Base-by-base conservation (phyloP, 1,140 invertebrate species). In the Tetragnatha versicolor region DNA sequence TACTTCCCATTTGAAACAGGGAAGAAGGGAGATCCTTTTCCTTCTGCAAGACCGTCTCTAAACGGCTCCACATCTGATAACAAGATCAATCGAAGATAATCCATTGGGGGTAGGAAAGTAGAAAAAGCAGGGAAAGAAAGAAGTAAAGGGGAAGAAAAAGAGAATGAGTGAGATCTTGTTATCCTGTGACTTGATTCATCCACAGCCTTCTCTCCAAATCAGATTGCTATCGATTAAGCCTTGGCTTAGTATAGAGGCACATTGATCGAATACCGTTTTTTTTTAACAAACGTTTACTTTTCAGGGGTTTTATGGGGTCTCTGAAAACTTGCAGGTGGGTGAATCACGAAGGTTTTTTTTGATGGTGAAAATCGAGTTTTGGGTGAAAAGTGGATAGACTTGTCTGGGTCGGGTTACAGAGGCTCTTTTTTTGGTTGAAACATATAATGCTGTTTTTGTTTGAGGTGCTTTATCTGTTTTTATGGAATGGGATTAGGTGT, bases 121-220 rank as follows among this genome's bases (percentile, higher is more conserved):
- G 47, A 27, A 31, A 35, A 25, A 47, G 39, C 12, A 35, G 33
- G n/a, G 31, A 53, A 47, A 69, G 27, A 25, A 58, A 31, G 66
- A 45, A 31, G 29, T 31, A 31, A 22, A 69, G 53, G 39, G 14
- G 7, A 22, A 51, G 66, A 42, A 10, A 37, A 29, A n/a, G 14
- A 53, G 20, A 37, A 60, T 42, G 49, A 73, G 47, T 39, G 49
- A 58, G 35, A 73, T 35, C 69, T 60, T 60, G 53, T 73, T 73
- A 73, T 73, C 69, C 35, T 73, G 69, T 60, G 69, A 73, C 69
- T 73, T 73, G 69, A 73, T 73, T 73, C 69, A 73, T 73, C 69
- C 60, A 53, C 69, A 73, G 60, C 69, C 69, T 73, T 51, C 69
- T 73, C 69, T 73, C 69, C 69, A 73, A 73, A 73, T 73, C 69